Evolutionary conservation across 2,888 invertebrate species (phyloP), one percentile per base, ranked within the genome.

Genomic region (Rotaria sp.): DNA sequence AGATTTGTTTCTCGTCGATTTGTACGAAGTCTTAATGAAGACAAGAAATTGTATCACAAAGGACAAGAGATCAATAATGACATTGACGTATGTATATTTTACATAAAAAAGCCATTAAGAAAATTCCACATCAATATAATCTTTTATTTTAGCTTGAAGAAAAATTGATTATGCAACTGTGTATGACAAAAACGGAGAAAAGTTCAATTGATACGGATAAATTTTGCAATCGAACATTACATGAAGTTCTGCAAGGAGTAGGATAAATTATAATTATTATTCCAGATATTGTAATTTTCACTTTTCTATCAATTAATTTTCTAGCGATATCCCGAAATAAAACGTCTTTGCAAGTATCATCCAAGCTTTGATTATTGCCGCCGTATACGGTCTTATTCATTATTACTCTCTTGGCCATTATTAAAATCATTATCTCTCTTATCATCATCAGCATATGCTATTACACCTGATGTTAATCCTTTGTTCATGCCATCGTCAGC

Each of bases 131-230:
- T 67, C 2, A 10, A 80, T 45, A 45, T 26, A 3, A 45, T 45
- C 3, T n/a, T 7, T 45, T 26, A 26, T 67, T 26, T 26, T 45
- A 45, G 45, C 45, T 80, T 26, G n/a, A 45, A 45, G 13, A 45
- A 45, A n/a, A 80, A 35, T 80, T 45, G 80, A 41, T 80, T 67
- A 67, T 67, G 67, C 80, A 80, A 80, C 45, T 80, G 11, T 80
- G 80, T 80, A n/a, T 45, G 11, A n/a, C 21, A 45, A 45, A n/a
- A 10, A 80, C 35, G 1, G 35, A n/a, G 3, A 45, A 80, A 35
- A 41, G n/a, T 45, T 45, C 45, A 45, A n/a, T 45, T 80, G 80
- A 80, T n/a, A 80, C n/a, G n/a, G 26, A 80, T 15, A 45, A 45
- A 45, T 80, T 80, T n/a, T 80, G 80, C 15, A 45, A 80, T 26